Conservation (phyloP, 1,140 invertebrate species). For the Drosophila bifasciata region DNA sequence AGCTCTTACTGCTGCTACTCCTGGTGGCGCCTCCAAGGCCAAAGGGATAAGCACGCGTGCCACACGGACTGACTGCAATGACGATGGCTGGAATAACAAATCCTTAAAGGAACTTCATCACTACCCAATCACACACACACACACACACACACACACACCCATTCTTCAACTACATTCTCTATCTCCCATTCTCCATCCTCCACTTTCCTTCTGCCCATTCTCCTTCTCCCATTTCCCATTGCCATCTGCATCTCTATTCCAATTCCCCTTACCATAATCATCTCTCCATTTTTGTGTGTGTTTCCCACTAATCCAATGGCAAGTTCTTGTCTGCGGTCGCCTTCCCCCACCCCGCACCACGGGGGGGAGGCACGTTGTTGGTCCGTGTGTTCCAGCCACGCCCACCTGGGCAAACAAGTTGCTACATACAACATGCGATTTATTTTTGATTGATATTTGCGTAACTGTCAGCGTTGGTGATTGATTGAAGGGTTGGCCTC, state of each 20-base stretch:
- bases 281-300: constrained; percentile 5
- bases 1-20: neutral
- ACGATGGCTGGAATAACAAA: constrained; percentile 28
- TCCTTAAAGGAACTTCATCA: constrained; percentile 23
- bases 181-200: neutral
- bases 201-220: too few species aligned
- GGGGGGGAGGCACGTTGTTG: too few species aligned
- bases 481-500: constrained; percentile 70
- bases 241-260: constrained; percentile 19
- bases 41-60: constrained; percentile 13
- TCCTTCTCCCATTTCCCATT: constrained; percentile 14
- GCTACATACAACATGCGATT: constrained; percentile 75
- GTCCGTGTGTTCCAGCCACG: constrained; percentile 28
- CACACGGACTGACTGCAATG: constrained; percentile 1
- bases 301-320: constrained; percentile 34
- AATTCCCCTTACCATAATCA: constrained; percentile 19
- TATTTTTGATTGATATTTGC: constrained; percentile 80
- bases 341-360: neutral
- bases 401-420: constrained; percentile 70
- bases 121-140: too few species aligned
- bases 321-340: constrained; percentile 37
- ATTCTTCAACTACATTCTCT: too few species aligned
- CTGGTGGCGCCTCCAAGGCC: constrained; percentile 38
- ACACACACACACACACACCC: too few species aligned
- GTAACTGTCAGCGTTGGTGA: constrained; percentile 76